Evolutionary conservation across 2,797 vertebrate species (phyloP).

Genomic region (Serranus cabrilla): DNA sequence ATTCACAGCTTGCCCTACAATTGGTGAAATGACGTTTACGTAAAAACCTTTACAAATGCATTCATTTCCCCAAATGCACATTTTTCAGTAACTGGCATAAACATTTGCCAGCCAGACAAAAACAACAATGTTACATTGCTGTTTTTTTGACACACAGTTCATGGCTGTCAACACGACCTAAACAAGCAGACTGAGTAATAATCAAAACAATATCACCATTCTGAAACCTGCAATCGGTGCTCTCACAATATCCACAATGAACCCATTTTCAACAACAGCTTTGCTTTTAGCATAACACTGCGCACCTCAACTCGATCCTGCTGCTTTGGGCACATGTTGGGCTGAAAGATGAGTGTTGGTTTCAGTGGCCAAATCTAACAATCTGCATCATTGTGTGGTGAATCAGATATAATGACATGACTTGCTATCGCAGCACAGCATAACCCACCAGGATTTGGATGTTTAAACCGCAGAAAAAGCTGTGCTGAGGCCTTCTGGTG

Average conservation of each 20-base stretch:
- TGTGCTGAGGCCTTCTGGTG: not conserved
- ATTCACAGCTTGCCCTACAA: slow-evolving; percentile 47
- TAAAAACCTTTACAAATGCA: slow-evolving; percentile 53
- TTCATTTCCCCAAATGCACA: slow-evolving; percentile 61
- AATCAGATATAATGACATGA: slow-evolving; percentile 8
- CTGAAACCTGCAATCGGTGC: slow-evolving; percentile 43
- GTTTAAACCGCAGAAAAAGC: slow-evolving; percentile 12
- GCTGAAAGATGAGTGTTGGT: slow-evolving; percentile 21
- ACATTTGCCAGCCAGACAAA: slow-evolving; percentile 40
- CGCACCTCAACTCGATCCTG: slow-evolving; percentile 18
- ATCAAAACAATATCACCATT: slow-evolving; percentile 61
- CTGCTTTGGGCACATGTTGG: slow-evolving; percentile 25
- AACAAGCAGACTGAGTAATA: slow-evolving; percentile 51
- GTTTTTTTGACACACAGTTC: slow-evolving; percentile 58
- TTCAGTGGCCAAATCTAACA: slow-evolving; percentile 32
- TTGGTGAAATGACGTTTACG: slow-evolving; percentile 43
- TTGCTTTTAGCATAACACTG: slow-evolving; percentile 37
- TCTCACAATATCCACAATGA: slow-evolving; percentile 40
- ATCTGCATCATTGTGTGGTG: slow-evolving; percentile 15
- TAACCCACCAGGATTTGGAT: not conserved
- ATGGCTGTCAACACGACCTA: slow-evolving; percentile 59
- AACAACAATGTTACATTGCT: slow-evolving; percentile 29
- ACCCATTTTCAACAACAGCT: slow-evolving; percentile 38
- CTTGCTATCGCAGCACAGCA: not conserved
- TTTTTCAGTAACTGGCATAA: slow-evolving; percentile 55